phyloP scores from a whole-genome alignment of 2,113 vertebrate genomes.

The Anarhynchus alexandrinus region DNA sequence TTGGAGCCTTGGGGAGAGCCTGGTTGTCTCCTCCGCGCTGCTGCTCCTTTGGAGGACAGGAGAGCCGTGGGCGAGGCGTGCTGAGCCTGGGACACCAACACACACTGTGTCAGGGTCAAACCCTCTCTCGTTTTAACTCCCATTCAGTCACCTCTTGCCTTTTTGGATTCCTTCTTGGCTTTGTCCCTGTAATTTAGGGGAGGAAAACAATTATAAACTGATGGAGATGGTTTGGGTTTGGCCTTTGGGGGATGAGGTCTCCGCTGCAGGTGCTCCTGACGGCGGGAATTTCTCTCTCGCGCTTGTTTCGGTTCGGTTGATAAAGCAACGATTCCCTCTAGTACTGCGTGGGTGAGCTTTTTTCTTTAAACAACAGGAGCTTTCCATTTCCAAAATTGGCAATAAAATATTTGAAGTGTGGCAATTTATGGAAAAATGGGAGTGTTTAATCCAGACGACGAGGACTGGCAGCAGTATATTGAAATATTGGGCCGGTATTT shows the following conservation, averaged over 20 bases:
- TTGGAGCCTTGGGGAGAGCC: neutral
- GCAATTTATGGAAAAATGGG: neutral
- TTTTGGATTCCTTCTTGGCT: neutral
- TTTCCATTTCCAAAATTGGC: neutral
- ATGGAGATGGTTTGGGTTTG: neutral
- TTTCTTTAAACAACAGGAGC: neutral
- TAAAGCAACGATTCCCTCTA: neutral
- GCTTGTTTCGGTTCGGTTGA: neutral
- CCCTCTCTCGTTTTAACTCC: neutral
- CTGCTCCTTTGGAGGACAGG: neutral
- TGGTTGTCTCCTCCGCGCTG: neutral
- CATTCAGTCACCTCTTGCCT: neutral
- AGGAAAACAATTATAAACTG: neutral
- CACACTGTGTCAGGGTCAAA: neutral
- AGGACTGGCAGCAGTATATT: neutral
- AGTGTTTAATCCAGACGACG: neutral
- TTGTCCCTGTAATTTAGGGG: neutral
- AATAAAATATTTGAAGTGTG: neutral
- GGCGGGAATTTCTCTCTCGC: neutral
- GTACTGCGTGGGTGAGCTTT: neutral
- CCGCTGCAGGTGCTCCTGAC: neutral
- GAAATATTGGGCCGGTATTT: neutral
- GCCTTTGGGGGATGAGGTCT: neutral
- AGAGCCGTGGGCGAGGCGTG: fast-evolving
- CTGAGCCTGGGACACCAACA: neutral